Base-by-base conservation (phyloP, 2,888 invertebrate species). In the Lasioglossum villosulum region DNA sequence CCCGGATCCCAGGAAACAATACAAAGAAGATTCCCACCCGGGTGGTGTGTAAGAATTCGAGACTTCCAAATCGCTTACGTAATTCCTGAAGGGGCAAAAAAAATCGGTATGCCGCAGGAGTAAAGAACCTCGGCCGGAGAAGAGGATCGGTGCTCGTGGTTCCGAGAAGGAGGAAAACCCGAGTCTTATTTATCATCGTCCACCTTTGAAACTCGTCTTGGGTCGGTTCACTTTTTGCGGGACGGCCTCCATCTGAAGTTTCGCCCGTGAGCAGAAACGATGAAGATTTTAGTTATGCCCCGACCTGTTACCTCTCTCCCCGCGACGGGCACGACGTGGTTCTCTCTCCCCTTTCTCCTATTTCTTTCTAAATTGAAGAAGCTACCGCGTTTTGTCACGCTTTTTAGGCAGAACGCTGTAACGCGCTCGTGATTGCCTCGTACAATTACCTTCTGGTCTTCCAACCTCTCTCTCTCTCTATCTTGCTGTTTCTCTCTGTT, bases 401-500 rank as follows among this genome's bases (percentile, higher is more conserved):
- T 92, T 93, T 93, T 92, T 93, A 91, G 88, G 86, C 88, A 88
- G 87, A 89, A 87, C 92, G 91, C 86, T 88, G 89, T 91, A 93
- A 93, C 92, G 90, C 88, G 91, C 90, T 83, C 90, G 88, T 92
- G 93, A 92, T 92, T 92, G 92, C 93, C 91, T 92, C 89, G 91
- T 91, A 92, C 93, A 91, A 92, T 92, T 92, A 93, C 91, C 91
- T 89, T 81, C 86, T 82, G 87, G 80, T 84, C 84, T 86, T 84
- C 72, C 75, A 42, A 48, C 66, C 86, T 75, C 72, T 66, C 66
- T 56, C 37, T 68, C 63, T 48, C 70, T 30, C 16, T n/a, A n/a
- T 74, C n/a, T 56, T 1, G 34, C 37, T 34, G 1, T 34, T 3
- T 37, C 37, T 19, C 68, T 19, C 10, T 10, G 10, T 37, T 34